A percentile compares a stretch with the other conserved stretches of the same genome.
Evolutionary conservation across 2,797 vertebrate species (phyloP).

Genomic region (Cynopterus sphinx): DNA sequence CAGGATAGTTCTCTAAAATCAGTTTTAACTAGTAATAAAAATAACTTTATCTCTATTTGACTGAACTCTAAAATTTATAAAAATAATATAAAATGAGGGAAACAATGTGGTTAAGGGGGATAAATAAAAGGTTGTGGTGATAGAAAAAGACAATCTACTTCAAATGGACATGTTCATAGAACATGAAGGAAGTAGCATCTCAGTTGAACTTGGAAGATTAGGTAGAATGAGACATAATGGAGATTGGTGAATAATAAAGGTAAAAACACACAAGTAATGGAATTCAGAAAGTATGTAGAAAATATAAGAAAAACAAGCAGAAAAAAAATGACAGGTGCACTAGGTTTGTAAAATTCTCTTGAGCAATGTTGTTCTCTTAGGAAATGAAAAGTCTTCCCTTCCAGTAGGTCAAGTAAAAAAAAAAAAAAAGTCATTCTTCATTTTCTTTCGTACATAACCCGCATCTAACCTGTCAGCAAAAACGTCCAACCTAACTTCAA

Average conservation of each 20-base stretch:
- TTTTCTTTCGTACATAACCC: background rate
- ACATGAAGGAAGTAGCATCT: background rate
- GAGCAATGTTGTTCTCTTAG: background rate
- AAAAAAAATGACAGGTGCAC: background rate
- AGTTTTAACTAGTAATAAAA: background rate
- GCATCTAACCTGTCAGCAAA: slow-evolving; percentile 36
- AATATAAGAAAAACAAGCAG: background rate
- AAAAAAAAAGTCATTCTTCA: background rate
- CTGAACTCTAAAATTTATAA: background rate
- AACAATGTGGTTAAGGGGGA: background rate
- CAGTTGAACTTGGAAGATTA: background rate
- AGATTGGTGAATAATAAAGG: background rate
- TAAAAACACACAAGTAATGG: background rate
- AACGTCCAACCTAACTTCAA: slow-evolving; percentile 10
- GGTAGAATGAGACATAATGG: background rate
- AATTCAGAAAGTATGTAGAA: background rate
- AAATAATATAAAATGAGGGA: background rate
- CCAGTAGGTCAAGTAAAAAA: background rate
- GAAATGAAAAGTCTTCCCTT: background rate
- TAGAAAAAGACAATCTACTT: background rate
- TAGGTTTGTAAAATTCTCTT: background rate
- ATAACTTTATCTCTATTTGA: background rate
- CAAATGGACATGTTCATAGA: background rate
- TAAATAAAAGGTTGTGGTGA: background rate
- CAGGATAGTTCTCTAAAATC: background rate